Percentiles rank a stretch among this genome's conserved stretches.
Evolutionary conservation across 2,797 vertebrate species (phyloP).

Genomic region (Hoplostethus mediterraneus): DNA sequence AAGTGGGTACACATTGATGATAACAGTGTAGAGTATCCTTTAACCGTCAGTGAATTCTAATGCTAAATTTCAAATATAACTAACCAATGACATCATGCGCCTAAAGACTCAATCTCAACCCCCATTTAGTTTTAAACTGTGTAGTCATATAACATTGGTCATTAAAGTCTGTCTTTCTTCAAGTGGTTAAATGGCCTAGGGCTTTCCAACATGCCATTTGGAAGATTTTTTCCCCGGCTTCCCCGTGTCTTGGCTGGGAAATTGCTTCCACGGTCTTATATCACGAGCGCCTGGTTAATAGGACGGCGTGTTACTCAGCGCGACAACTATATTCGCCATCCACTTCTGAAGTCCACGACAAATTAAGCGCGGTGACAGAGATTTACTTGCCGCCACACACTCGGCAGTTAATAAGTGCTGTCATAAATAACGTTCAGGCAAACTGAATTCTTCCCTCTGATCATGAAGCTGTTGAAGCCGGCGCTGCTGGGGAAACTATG

Average conservation of each 20-base stretch:
- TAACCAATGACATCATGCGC: neutral
- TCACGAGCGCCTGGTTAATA: slow-evolving; percentile 50
- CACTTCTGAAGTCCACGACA: slow-evolving; percentile 60
- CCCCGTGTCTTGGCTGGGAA: slow-evolving; percentile 28
- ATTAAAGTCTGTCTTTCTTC: slow-evolving; percentile 7
- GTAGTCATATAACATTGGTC: neutral
- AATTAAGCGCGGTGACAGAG: slow-evolving; percentile 67
- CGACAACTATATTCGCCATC: slow-evolving; percentile 67
- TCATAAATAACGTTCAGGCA: slow-evolving; percentile 66
- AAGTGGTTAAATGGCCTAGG: slow-evolving; percentile 52
- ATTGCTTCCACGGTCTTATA: slow-evolving; percentile 58
- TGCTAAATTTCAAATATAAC: neutral
- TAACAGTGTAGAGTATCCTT: too few relatives aligned
- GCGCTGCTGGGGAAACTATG: slow-evolving; percentile 38
- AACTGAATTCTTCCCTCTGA: slow-evolving; percentile 48
- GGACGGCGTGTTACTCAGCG: slow-evolving; percentile 59
- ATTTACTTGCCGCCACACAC: slow-evolving; percentile 59
- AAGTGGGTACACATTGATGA: too few relatives aligned
- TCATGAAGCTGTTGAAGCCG: slow-evolving; percentile 33
- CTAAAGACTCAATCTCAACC: neutral
- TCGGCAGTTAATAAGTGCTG: slow-evolving; percentile 53
- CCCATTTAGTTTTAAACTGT: neutral
- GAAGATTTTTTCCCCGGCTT: slow-evolving; percentile 9
- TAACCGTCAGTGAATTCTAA: neutral
- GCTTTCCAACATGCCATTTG: slow-evolving; percentile 27